Conservation (phyloP, 37 sponge, comb jelly and placozoan genomes). For the Beroe ovata region DNA sequence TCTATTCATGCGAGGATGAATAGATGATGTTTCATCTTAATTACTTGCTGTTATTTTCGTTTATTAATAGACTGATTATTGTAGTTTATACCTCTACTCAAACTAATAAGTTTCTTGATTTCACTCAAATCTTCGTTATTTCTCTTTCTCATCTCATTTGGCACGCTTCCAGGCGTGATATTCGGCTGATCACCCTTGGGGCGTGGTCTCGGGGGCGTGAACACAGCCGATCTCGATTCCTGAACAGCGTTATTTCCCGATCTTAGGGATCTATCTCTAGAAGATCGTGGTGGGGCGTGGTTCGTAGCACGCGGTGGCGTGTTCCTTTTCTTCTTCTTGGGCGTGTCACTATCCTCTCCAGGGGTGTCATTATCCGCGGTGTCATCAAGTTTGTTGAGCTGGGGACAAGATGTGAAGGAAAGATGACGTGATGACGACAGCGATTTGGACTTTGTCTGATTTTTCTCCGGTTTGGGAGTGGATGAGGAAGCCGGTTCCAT, state of each 20-base stretch:
- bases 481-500: background rate
- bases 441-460: background rate
- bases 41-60: background rate
- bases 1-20: too few relatives aligned
- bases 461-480: background rate
- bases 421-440: background rate
- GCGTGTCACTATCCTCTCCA: background rate
- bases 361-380: background rate
- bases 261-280: background rate
- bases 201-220: background rate
- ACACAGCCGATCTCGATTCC: background rate
- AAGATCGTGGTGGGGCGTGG: background rate
- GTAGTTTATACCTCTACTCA: constrained; percentile 5
- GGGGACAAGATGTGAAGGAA: background rate
- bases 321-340: background rate
- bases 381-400: background rate
- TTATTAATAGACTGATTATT: background rate
- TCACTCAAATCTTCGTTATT: constrained; percentile 42
- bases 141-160: background rate
- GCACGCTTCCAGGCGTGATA: background rate
- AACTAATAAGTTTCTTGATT: constrained; percentile 16
- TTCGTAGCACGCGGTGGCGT: background rate
- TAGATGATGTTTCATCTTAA: too few relatives aligned
- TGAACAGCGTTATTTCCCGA: background rate
- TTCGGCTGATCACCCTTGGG: background rate